Conservation (phyloP, 2,888 invertebrate species). For the Drosophila setosimentum region DNA sequence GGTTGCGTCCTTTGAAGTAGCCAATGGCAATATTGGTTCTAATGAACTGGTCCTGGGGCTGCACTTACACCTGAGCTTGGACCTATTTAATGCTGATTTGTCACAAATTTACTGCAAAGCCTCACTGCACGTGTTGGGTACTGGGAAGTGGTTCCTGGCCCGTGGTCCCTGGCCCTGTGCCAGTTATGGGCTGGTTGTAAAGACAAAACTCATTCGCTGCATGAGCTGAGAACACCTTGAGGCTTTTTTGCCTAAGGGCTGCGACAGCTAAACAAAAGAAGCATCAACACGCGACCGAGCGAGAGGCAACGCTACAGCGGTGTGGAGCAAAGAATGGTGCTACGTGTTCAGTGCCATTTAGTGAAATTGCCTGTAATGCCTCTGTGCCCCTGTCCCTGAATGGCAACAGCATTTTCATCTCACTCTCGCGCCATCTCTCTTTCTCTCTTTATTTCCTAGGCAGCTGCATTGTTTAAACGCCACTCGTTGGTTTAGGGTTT, state of each 20-base stretch:
- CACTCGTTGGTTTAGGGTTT: conserved; percentile 52
- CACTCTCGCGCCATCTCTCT: background rate
- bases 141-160: conserved; percentile 2
- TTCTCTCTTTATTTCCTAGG: background rate
- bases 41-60: conserved; percentile 57
- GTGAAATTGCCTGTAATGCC: conserved; percentile 70
- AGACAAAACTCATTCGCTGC: conserved; percentile 53
- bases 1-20: conserved; percentile 51
- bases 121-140: conserved; percentile 6
- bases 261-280: conserved; percentile 58
- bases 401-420: conserved; percentile 32
- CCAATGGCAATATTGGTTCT: conserved; percentile 50
- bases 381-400: conserved; percentile 54
- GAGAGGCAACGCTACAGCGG: conserved; percentile 8
- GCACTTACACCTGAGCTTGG: background rate
- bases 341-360: conserved; percentile 64
- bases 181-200: conserved; percentile 41
- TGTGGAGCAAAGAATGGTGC: conserved; percentile 2
- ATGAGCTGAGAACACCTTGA: conserved; percentile 72
- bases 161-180: conserved; percentile 59
- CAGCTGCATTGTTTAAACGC: conserved; percentile 63
- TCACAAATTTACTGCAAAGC: conserved; percentile 55
- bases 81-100: conserved; percentile 71
- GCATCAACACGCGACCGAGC: conserved; percentile 40
- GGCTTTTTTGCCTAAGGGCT: conserved; percentile 49